Evolutionary conservation across 1,140 invertebrate genomes (phyloP).

Genomic region (Cyphomyrmex costatus): DNA sequence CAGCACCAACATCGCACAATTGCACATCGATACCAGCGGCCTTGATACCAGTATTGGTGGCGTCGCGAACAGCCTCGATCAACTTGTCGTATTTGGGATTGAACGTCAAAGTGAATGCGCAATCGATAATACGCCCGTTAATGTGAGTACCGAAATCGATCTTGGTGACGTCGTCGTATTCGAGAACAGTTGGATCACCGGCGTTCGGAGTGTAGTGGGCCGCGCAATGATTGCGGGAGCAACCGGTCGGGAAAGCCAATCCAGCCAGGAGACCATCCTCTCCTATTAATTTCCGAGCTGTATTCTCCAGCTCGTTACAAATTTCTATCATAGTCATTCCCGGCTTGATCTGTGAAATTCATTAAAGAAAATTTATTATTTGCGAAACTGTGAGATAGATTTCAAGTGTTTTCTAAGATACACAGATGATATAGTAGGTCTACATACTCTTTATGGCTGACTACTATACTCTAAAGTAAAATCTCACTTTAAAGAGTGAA

Average conservation of each 20-base stretch:
- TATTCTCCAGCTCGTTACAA: conserved; percentile 98
- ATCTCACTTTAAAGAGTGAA: no score
- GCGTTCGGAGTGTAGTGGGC: conserved; percentile 99
- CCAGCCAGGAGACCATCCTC: conserved; percentile 99
- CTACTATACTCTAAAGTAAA: no score
- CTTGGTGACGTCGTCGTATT: conserved; percentile 99
- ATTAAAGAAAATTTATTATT: conserved; percentile 2
- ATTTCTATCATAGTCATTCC: conserved; percentile 99
- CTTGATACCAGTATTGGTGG: conserved; percentile 98
- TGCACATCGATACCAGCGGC: conserved; percentile 98
- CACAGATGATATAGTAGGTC: no score
- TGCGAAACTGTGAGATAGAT: not conserved
- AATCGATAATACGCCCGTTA: conserved; percentile 99
- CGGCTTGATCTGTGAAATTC: conserved; percentile 92
- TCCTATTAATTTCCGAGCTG: conserved; percentile 95
- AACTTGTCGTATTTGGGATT: conserved; percentile 99
- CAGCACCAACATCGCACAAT: conserved; percentile 98
- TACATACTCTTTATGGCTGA: no score
- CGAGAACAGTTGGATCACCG: conserved; percentile 97
- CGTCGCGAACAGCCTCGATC: conserved; percentile 98
- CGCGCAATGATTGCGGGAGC: conserved; percentile 99
- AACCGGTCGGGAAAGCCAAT: conserved; percentile 99
- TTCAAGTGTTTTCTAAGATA: no score
- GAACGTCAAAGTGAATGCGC: conserved; percentile 99
- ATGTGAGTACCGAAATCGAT: conserved; percentile 99